Evolutionary conservation across 2,113 vertebrate species (phyloP).

Genomic region (Salvelinus alpinus): DNA sequence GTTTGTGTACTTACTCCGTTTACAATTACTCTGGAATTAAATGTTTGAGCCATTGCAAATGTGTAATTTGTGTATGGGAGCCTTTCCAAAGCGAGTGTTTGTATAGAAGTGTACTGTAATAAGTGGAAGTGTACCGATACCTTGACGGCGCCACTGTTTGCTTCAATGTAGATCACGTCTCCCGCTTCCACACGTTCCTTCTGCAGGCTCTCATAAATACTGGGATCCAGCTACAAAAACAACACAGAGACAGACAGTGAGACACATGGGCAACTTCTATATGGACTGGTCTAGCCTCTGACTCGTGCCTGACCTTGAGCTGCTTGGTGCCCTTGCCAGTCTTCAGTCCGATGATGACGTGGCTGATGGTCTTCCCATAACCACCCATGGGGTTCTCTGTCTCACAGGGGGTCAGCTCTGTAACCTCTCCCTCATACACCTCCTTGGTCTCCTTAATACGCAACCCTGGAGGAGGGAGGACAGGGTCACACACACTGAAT

Average conservation of each 20-base stretch:
- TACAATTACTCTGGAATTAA: neutral
- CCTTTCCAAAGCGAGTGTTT: neutral
- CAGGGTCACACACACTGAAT: slow-evolving; percentile 39
- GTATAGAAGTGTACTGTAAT: neutral
- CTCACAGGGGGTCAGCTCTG: slow-evolving; percentile 94
- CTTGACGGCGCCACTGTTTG: slow-evolving; percentile 98
- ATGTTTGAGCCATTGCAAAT: neutral
- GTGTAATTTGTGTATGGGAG: neutral
- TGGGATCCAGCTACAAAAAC: slow-evolving; percentile 88
- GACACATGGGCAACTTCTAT: neutral
- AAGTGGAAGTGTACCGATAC: slow-evolving; percentile 64
- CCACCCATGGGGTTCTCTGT: slow-evolving; percentile 98
- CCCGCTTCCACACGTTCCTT: slow-evolving; percentile 96
- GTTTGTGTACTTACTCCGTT: neutral
- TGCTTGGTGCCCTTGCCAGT: slow-evolving; percentile 98
- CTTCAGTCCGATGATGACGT: slow-evolving; percentile 95
- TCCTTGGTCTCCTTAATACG: slow-evolving; percentile 99
- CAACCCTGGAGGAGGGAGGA: slow-evolving; percentile 75
- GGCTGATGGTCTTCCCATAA: slow-evolving; percentile 97
- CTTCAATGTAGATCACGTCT: slow-evolving; percentile 98
- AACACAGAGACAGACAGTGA: slow-evolving; percentile 50
- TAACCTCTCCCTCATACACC: slow-evolving; percentile 98
- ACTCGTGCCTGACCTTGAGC: slow-evolving; percentile 81
- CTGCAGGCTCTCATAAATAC: slow-evolving; percentile 98
- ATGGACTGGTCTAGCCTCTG: slow-evolving; percentile 23